phyloP scores from a whole-genome alignment of 2,888 invertebrate genomes.

The Hypselothyrea guttata region DNA sequence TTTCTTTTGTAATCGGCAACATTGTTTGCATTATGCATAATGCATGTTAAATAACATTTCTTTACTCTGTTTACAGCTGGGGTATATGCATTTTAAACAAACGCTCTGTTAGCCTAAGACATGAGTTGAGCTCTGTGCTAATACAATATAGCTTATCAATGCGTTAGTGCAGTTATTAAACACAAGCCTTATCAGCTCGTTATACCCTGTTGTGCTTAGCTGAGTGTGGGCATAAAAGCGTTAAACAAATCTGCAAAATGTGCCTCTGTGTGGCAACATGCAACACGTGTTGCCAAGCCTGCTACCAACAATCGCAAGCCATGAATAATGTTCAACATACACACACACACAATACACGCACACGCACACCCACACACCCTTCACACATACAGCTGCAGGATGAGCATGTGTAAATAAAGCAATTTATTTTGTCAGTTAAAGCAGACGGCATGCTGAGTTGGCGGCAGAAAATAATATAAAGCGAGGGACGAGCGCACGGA shows the following conservation, averaged over 20 bases:
- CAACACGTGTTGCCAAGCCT: slow-evolving; percentile 44
- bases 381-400: no score
- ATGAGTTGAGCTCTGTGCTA: no score
- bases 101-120: no score
- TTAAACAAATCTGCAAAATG: slow-evolving; percentile 37
- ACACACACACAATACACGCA: slow-evolving; percentile 2
- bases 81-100: no score
- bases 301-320: slow-evolving; percentile 13
- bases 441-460: neutral
- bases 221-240: slow-evolving; percentile 4
- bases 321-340: slow-evolving; percentile 40
- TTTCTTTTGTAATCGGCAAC: no score
- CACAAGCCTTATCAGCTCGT: neutral
- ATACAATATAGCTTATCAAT: no score
- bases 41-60: no score
- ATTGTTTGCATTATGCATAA: no score
- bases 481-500: no score
- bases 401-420: slow-evolving; percentile 40
- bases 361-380: neutral
- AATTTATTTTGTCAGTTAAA: slow-evolving; percentile 41
- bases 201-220: neutral
- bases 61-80: no score
- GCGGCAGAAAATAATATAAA: no score
- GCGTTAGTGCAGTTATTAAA: slow-evolving; percentile 1
- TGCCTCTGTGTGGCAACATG: slow-evolving; percentile 33